Evolutionary conservation across 2,888 invertebrate species (phyloP), one percentile per base, ranked within the genome.

Genomic region (Prostheceraeus crozeri): DNA sequence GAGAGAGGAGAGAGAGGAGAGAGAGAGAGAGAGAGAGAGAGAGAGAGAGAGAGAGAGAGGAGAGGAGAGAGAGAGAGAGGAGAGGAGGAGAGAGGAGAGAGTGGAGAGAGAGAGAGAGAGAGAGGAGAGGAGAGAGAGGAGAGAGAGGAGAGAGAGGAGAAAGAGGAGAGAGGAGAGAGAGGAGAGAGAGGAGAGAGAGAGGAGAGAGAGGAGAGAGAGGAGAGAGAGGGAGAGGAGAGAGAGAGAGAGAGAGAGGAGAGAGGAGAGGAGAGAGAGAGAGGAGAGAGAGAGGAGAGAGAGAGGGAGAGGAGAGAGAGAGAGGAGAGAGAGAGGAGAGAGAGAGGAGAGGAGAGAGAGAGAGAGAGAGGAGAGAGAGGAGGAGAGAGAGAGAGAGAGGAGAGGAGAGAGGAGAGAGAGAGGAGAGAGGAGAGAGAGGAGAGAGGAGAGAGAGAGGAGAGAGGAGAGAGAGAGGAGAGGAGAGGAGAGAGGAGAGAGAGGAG

Each of bases 221-320:
- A 52, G 14, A 35, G 14, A 11, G 52, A 35, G 10, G 35, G 10
- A 11, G 19, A 19, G 10, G 35, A 35, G 10, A 33, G 14, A 52
- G 33, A 19, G 35, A 33, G 35, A 33, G 52, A 52, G 35, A 52
- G 52, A 35, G 52, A 52, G 23, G 10, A 35, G 31, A 14, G 31
- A 52, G 35, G 31, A 35, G 19, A 35, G 35, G 35, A 14, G 14
- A 19, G 19, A 33, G 35, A 14, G 35, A 33, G 35, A 35, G 10
- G 35, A 33, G 52, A 52, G 14, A 35, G 35, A 33, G 23, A 19
- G 10, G 31, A 33, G 10, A 11, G 10, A 14, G 35, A 19, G 52
- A 52, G 14, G 35, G 31, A 52, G 14, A 14, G 35, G 11, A 19
- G 31, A 19, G 52, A 19, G 31, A 35, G 11, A 33, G 19, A 35